A percentile compares a stretch with the other conserved stretches of the same genome.
Evolutionary conservation across 1,140 invertebrate species (phyloP).

Genomic region (Uloborus diversus): DNA sequence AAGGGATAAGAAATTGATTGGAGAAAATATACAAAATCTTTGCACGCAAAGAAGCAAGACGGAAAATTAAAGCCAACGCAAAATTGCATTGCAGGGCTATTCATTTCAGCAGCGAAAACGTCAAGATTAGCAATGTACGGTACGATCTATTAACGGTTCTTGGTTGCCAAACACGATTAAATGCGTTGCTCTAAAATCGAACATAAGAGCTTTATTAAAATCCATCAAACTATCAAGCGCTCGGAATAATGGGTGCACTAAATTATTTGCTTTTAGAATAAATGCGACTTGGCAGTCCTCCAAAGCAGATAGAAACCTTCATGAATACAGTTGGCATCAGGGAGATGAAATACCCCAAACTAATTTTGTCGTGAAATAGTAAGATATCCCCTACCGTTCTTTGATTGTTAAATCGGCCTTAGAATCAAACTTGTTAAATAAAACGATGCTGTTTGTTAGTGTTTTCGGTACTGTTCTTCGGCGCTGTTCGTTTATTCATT

Average conservation of each 20-base stretch:
- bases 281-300: constrained; percentile 41
- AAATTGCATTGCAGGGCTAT: constrained; percentile 9
- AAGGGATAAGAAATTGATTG: background rate
- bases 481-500: no score
- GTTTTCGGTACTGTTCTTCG: no score
- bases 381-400: no score
- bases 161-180: constrained; percentile 1
- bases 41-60: background rate
- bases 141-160: constrained; percentile 39
- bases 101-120: constrained; percentile 22
- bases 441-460: no score
- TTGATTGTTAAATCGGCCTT: no score
- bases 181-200: constrained; percentile 34
- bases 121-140: constrained; percentile 21
- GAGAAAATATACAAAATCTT: background rate
- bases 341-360: background rate
- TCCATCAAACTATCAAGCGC: constrained; percentile 50
- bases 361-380: background rate
- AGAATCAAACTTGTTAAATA: no score
- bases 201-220: constrained; percentile 55
- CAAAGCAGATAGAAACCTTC: constrained; percentile 13
- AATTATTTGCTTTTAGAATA: constrained; percentile 50
- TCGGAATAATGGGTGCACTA: constrained; percentile 43
- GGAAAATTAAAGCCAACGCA: constrained; percentile 16
- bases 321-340: constrained; percentile 47